Evolutionary conservation across 2,888 invertebrate species (phyloP), one percentile per base, ranked within the genome.

Genomic region (Serrognathus titanus): DNA sequence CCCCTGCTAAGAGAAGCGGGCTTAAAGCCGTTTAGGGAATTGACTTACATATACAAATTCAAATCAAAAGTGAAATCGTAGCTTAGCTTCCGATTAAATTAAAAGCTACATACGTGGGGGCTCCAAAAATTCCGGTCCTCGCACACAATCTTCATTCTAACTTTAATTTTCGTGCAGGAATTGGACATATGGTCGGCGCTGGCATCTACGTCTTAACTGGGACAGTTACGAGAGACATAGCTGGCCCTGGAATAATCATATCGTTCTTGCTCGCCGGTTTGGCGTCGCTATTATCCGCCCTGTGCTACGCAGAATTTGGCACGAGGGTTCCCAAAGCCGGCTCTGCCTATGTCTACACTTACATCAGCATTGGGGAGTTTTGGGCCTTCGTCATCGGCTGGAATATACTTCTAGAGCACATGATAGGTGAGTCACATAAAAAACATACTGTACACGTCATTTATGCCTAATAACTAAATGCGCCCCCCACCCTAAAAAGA

Each of bases 381-480:
- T 91, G 92, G 89, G 95, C 95, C 0, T 96, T 96, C 71, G 86
- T 93, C 51, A 95, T 96, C 69, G 96, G 96, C 20, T 96, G 96
- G 96, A 95, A 94, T 73, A 90, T 96, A 53, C 85, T 96, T 39
- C 76, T 95, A 68, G 94, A 94, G 72, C 92, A 94, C 72, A 90
- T 93, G 88, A 88, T 94, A 66, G 90, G 90, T 86, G 69, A 70
- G 67, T 54, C 50, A 20, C 20, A 9, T 12, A 48, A 47, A 39
- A 51, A 50, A n/a, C n/a, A n/a, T n/a, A n/a, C n/a, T n/a, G n/a
- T n/a, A n/a, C n/a, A n/a, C n/a, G n/a, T n/a, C n/a, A n/a, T n/a
- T n/a, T n/a, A n/a, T n/a, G n/a, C n/a, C n/a, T n/a, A n/a, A n/a
- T n/a, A n/a, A n/a, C n/a, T n/a, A n/a, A n/a, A n/a, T n/a, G n/a